phyloP scores from a whole-genome alignment of 2,888 invertebrate genomes.

The Sinodicranocentrus sp. region DNA sequence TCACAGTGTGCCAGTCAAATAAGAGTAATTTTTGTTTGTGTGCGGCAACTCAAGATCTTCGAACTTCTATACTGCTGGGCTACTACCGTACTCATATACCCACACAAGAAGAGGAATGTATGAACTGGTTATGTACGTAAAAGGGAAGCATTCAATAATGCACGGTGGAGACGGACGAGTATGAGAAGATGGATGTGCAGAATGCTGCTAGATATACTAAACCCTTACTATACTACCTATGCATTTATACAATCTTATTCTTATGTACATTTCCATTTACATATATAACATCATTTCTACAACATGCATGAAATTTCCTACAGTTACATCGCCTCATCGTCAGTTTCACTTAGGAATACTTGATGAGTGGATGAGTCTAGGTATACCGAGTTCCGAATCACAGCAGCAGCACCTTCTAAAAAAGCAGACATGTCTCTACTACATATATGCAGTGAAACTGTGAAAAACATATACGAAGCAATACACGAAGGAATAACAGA shows the following conservation, averaged over 20 bases:
- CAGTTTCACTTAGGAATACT: too few species aligned
- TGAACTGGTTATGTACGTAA: too few species aligned
- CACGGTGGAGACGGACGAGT: background rate
- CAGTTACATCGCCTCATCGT: background rate
- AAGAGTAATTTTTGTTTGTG: conserved; percentile 8
- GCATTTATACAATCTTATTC: too few species aligned
- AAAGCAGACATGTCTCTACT: background rate
- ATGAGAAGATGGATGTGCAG: too few species aligned
- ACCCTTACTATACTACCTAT: too few species aligned
- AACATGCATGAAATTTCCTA: conserved; percentile 3
- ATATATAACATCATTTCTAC: conserved; percentile 8
- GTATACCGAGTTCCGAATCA: background rate
- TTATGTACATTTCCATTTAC: too few species aligned
- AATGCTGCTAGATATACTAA: too few species aligned
- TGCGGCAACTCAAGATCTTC: conserved; percentile 1
- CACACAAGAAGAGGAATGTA: background rate
- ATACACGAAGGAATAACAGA: conserved; percentile 8
- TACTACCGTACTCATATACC: background rate
- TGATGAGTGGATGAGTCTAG: too few species aligned
- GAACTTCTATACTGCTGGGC: conserved; percentile 6
- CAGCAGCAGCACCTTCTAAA: background rate
- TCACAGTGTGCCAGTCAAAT: background rate
- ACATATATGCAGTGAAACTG: background rate
- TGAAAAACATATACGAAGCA: background rate
- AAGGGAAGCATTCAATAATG: conserved; percentile 5